Base-by-base conservation (phyloP, 2,888 invertebrate species). In the Dryocosmus kuriphilus region DNA sequence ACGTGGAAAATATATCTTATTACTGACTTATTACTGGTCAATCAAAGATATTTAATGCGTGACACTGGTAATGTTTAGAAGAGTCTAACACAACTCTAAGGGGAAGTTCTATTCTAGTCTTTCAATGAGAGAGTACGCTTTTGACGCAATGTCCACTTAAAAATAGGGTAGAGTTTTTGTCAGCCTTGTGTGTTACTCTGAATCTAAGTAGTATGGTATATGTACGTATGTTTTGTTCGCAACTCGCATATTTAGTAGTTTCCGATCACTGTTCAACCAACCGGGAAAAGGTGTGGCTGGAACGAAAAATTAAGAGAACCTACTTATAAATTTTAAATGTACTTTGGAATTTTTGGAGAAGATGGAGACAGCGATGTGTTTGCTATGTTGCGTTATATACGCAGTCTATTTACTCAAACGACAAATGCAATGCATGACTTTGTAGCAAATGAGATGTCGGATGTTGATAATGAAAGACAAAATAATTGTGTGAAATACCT, bases 21-120 rank as follows among this genome's bases (percentile, higher is more conserved):
- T n/a, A n/a, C n/a, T n/a, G n/a, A n/a, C n/a, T n/a, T n/a, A n/a
- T n/a, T n/a, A n/a, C n/a, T n/a, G n/a, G n/a, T n/a, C n/a, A 19
- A 71, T 71, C 30, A 27, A 16, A 71, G 46, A 71, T 71, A 71
- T 24, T 51, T 30, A 11, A 71, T 71, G 41, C n/a, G 71, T 30
- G 51, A 51, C 71, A 71, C 51, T 71, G 27, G 71, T 51, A 71
- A 71, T 71, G 51, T 9, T 71, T 71, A 71, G 71, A 71, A 19
- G 71, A 71, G 71, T 19, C 41, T 38, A 38, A 75, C 57, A 74
- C 60, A 61, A 74, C 41, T 41, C 61, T 38, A 76, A 57, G 74
- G 74, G 51, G 76, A 46, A 46, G 80, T 84, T 88, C 88, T 89
- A 89, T 88, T 89, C 86, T 80, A 81, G 85, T 81, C 85, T 82